phyloP scores from a whole-genome alignment of 2,888 invertebrate species.

The Cheilosia urbana region DNA sequence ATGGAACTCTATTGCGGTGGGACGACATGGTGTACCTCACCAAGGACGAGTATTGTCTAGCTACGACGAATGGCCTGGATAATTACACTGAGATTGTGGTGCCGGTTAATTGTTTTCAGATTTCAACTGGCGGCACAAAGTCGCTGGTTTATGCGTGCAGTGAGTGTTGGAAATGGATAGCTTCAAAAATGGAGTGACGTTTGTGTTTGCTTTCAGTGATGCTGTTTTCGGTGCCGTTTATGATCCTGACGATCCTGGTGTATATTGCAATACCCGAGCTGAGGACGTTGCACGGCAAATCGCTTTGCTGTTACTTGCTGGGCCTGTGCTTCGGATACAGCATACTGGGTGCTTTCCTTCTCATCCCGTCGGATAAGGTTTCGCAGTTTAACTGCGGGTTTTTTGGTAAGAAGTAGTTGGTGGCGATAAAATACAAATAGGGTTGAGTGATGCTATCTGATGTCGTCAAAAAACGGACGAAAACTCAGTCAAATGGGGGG shows the following conservation, averaged over 20 bases:
- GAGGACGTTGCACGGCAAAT: slow-evolving; percentile 90
- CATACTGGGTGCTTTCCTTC: slow-evolving; percentile 83
- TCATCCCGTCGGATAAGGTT: slow-evolving; percentile 74
- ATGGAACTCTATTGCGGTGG: slow-evolving; percentile 80
- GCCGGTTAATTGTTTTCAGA: slow-evolving; percentile 80
- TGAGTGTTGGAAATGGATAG: slow-evolving; percentile 65
- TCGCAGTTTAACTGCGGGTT: slow-evolving; percentile 77
- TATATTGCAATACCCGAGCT: slow-evolving; percentile 90
- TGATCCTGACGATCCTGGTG: slow-evolving; percentile 89
- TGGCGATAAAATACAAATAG: no score
- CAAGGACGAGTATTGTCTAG: slow-evolving; percentile 80
- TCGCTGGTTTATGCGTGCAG: slow-evolving; percentile 80
- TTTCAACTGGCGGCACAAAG: slow-evolving; percentile 69
- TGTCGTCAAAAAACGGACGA: not conserved
- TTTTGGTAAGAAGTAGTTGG: slow-evolving; percentile 76
- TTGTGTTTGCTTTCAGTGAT: slow-evolving; percentile 85
- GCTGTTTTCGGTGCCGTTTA: slow-evolving; percentile 89
- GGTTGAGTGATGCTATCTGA: no score
- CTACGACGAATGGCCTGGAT: slow-evolving; percentile 77
- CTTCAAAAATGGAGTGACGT: not conserved
- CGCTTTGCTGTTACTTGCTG: slow-evolving; percentile 89
- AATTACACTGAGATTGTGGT: slow-evolving; percentile 78
- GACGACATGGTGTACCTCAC: slow-evolving; percentile 77
- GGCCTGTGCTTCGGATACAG: slow-evolving; percentile 88
- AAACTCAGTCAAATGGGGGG: no score